Evolutionary conservation across 2,113 vertebrate genomes (phyloP).

Genomic region (Peromyscus leucopus): DNA sequence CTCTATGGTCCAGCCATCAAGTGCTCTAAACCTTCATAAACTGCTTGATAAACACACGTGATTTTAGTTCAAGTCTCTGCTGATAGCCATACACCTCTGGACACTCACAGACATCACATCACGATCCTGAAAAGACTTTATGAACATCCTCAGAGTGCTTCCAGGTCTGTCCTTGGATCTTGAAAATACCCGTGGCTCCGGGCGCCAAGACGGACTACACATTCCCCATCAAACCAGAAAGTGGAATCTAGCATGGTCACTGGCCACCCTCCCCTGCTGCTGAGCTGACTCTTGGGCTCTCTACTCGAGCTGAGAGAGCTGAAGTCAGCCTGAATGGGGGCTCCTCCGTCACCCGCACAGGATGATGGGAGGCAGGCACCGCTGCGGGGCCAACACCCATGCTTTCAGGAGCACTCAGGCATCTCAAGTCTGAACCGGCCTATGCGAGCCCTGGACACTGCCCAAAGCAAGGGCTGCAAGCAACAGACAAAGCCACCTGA

Average conservation of each 20-base stretch:
- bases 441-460: neutral
- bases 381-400: neutral
- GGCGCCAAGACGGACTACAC: neutral
- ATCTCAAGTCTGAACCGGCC: neutral
- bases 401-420: neutral
- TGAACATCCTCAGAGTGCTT: neutral
- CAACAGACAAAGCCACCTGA: neutral
- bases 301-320: neutral
- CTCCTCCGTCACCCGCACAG: neutral
- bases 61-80: conserved; percentile 66
- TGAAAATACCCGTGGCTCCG: neutral
- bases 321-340: too few species aligned
- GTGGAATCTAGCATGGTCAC: neutral
- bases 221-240: neutral
- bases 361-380: neutral
- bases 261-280: rapidly evolving
- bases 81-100: conserved; percentile 30
- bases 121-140: conserved; percentile 19
- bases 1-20: conserved; percentile 64
- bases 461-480: neutral
- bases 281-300: neutral
- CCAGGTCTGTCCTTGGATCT: neutral
- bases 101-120: neutral
- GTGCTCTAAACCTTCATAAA: neutral
- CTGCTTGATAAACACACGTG: conserved; percentile 56